Base-by-base conservation (phyloP, 2,888 invertebrate genomes). In the Drosophila birchii region DNA sequence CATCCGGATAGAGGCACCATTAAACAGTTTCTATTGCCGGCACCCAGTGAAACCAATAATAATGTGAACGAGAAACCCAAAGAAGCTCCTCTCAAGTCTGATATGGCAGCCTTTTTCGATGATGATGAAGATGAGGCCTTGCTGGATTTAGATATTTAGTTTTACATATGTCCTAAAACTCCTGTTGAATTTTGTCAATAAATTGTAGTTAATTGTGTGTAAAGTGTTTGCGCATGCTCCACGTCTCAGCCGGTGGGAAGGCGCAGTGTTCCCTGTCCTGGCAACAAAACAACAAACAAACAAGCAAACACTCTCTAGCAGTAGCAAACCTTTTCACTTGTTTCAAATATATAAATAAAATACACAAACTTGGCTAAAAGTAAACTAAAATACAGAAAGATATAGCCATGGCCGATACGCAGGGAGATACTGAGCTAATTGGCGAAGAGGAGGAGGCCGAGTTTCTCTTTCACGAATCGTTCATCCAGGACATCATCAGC, bases 51-150 rank as follows among this genome's bases (percentile, higher is more conserved):
- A 45, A 29, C 7, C 36, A 68, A 67, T 11, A 59, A 55, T n/a
- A 63, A 56, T 47, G n/a, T 20, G 7, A 11, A 38, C 5, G 29
- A 47, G 14, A 47, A 44, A 2, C 3, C 51, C 14, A 44, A 59
- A 32, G 43, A 41, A 34, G 16, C 9, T 5, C 23, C 41, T 32
- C 44, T 49, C 32, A 61, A 73, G 14, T 77, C 80, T 18, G 80
- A 79, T 72, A 83, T 90, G n/a, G 86, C 86, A 11, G 86, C 89
- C 0, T 84, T 92, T 38, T 91, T 92, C 20, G 69, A 86, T 26
- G 90, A 90, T 64, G 90, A 91, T 71, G 90, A 94, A 80, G 94
- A 94, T 56, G 95, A 95, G 81, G 94, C 94, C 26, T 92, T 95
- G 47, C 93, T 94, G n/a, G 93, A 93, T 81, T 69, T 85, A 26